Evolutionary conservation across 2,888 invertebrate species (phyloP).

Genomic region (Drosophila falleni): DNA sequence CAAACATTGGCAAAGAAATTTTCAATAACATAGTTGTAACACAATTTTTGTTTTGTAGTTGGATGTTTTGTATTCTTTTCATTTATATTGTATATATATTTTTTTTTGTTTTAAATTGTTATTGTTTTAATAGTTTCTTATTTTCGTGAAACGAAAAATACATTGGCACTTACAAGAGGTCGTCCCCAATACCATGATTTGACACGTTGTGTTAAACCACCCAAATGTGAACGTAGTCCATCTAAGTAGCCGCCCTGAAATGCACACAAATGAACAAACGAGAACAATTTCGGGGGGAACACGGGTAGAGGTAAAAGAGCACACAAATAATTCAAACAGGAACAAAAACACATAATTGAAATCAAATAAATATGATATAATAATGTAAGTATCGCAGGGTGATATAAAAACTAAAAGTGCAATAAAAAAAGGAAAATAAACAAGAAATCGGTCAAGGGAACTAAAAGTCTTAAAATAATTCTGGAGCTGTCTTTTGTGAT

Average conservation of each 20-base stretch:
- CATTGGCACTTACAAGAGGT: constrained; percentile 95
- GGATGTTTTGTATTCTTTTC: constrained; percentile 45
- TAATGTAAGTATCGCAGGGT: constrained; percentile 28
- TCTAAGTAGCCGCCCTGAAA: constrained; percentile 96
- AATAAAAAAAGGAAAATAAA: constrained; percentile 7
- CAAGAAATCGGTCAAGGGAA: constrained; percentile 37
- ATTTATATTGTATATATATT: constrained; percentile 39
- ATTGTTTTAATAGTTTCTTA: constrained; percentile 54
- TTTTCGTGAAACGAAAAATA: constrained; percentile 83
- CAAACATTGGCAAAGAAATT: constrained; percentile 68
- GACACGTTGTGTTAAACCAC: constrained; percentile 98
- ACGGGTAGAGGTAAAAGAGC: constrained; percentile 60
- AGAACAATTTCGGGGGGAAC: constrained; percentile 81
- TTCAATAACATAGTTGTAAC: constrained; percentile 40
- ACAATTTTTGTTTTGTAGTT: constrained; percentile 65
- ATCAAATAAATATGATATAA: constrained; percentile 34
- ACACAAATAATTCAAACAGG: constrained; percentile 45
- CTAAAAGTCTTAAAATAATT: constrained; percentile 28
- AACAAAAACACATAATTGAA: constrained; percentile 17
- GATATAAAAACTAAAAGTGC: constrained; percentile 32
- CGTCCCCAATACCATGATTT: constrained; percentile 99
- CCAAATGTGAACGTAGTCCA: constrained; percentile 97
- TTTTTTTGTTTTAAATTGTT: constrained; percentile 48
- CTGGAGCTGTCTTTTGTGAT: constrained; percentile 54
- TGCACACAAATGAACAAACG: constrained; percentile 84